Evolutionary conservation across 2,113 vertebrate genomes (phyloP).

Genomic region (Scomber colias): DNA sequence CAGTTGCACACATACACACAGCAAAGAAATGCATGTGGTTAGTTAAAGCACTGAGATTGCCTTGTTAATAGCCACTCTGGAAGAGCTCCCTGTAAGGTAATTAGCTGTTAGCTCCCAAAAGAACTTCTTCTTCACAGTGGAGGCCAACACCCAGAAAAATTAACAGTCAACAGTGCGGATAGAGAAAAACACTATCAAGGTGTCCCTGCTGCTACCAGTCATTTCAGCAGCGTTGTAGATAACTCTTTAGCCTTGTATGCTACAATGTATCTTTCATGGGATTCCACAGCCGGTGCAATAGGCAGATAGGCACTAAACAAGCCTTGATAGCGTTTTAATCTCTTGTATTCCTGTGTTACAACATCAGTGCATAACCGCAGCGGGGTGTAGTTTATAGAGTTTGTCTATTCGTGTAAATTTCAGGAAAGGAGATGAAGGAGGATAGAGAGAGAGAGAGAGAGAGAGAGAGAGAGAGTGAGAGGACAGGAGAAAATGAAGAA

Average conservation of each 20-base stretch:
- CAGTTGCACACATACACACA: not conserved
- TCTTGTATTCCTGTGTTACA: slow-evolving; percentile 43
- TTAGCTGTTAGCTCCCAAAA: slow-evolving; percentile 72
- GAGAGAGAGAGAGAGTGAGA: slow-evolving; percentile 49
- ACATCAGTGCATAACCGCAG: slow-evolving; percentile 66
- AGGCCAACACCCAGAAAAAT: slow-evolving; percentile 61
- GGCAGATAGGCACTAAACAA: slow-evolving; percentile 10
- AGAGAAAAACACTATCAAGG: slow-evolving; percentile 76
- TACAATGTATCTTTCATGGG: not conserved
- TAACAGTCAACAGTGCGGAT: slow-evolving; percentile 49
- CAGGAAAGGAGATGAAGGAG: slow-evolving; percentile 40
- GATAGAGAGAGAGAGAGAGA: no score
- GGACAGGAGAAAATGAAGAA: slow-evolving; percentile 35
- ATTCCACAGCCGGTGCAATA: slow-evolving; percentile 20
- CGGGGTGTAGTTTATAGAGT: slow-evolving; percentile 45
- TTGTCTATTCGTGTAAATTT: slow-evolving; percentile 37
- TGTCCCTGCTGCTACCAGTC: slow-evolving; percentile 40
- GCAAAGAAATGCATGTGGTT: slow-evolving; percentile 52
- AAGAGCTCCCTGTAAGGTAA: slow-evolving; percentile 71
- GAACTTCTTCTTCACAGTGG: slow-evolving; percentile 58
- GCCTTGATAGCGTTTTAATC: slow-evolving; percentile 72
- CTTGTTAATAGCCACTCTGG: slow-evolving; percentile 66
- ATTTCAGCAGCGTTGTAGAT: slow-evolving; percentile 12
- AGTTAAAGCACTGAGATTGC: slow-evolving; percentile 64
- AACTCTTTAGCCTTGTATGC: slow-evolving; percentile 29